These are phyloP conservation scores for Orius insidiosus DNA, from an alignment of 1,140 invertebrate species.

Conservation along the genomic window DNA sequence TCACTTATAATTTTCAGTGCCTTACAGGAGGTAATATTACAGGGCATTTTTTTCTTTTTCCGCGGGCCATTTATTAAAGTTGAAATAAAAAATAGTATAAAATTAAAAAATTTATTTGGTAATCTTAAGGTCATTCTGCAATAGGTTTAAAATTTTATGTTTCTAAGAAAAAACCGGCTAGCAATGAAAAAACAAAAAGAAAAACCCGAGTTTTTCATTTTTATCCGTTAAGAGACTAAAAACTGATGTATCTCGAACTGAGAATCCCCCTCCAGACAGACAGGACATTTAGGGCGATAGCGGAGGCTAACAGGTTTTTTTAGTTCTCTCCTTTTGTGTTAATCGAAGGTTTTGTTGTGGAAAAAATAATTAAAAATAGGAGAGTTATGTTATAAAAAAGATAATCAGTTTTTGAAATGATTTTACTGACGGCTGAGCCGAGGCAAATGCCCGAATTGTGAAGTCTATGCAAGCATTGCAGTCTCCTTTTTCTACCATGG, in stretches of 20 bases:
- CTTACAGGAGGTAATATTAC: not conserved
- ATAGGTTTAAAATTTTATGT: slow-evolving; percentile 3
- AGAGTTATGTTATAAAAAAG: slow-evolving; percentile 7
- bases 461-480: slow-evolving; percentile 22
- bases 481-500: slow-evolving; percentile 23
- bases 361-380: slow-evolving; percentile 6
- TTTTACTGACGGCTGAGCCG: slow-evolving; percentile 1
- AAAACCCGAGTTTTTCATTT: not conserved
- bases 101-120: slow-evolving; percentile 15
- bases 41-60: slow-evolving; percentile 4
- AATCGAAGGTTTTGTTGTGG: slow-evolving; percentile 3
- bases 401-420: slow-evolving; percentile 16
- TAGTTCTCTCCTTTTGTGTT: slow-evolving; percentile 3
- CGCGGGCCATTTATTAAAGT: no score
- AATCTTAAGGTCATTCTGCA: slow-evolving; percentile 2
- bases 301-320: not conserved
- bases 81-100: slow-evolving; percentile 5
- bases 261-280: not conserved
- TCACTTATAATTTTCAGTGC: no score
- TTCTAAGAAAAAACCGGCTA: slow-evolving; percentile 1
- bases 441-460: slow-evolving; percentile 3
- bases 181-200: not conserved
- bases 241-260: slow-evolving; percentile 7
- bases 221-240: slow-evolving; percentile 4
- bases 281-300: not conserved